Evolutionary conservation across 1,140 invertebrate species (phyloP).

Genomic region (Drosophila virilis): DNA sequence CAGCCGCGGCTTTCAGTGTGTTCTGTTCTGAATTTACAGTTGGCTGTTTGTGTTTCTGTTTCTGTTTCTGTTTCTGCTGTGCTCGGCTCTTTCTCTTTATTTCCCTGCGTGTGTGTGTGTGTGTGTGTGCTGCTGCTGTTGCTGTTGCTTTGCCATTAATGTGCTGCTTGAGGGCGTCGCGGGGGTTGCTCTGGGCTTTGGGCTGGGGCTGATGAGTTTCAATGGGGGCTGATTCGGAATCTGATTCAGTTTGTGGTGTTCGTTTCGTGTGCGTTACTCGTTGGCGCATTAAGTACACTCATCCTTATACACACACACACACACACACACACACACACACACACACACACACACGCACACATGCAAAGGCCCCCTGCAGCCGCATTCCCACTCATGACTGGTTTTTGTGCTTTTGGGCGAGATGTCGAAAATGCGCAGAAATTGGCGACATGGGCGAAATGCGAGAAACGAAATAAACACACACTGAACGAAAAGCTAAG

Average conservation of each 20-base stretch:
- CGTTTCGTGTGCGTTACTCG: conserved; percentile 68
- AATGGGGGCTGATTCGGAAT: conserved; percentile 45
- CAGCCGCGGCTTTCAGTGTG: conserved; percentile 6
- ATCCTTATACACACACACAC: conserved; percentile 15
- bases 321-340: conserved; percentile 10
- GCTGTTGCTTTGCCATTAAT: conserved; percentile 62
- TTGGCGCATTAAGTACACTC: conserved; percentile 74
- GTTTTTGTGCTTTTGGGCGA: conserved; percentile 71
- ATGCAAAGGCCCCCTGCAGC: no score
- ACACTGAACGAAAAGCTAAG: conserved; percentile 34
- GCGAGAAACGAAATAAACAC: conserved; percentile 52
- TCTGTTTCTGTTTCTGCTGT: conserved; percentile 32
- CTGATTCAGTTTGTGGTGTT: conserved; percentile 46
- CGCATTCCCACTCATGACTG: neutral
- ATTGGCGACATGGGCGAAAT: conserved; percentile 66
- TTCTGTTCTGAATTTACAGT: conserved; percentile 1
- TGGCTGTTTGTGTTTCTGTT: conserved; percentile 13
- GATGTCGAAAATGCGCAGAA: conserved; percentile 58
- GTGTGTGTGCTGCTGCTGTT: conserved; percentile 2
- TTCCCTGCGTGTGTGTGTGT: conserved; percentile 23
- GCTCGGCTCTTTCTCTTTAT: conserved; percentile 34
- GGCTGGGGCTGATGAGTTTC: conserved; percentile 12
- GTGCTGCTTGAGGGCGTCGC: conserved; percentile 65
- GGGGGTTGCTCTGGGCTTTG: conserved; percentile 11
- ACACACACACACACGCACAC: conserved; percentile 24